Conservation (phyloP, 2,888 invertebrate species). For the Rhagonycha fulva region DNA sequence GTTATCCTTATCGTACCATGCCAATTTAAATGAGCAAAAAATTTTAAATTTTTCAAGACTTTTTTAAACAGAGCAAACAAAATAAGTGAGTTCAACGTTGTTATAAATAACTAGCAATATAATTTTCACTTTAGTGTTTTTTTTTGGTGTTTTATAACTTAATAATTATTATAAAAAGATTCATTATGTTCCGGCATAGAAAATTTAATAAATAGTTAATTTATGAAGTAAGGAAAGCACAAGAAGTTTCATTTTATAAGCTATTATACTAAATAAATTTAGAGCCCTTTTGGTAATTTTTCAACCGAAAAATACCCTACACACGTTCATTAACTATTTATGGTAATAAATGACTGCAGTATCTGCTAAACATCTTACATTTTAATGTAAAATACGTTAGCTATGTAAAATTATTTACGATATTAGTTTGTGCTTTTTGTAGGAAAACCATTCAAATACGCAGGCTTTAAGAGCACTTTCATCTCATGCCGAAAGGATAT, state of each 20-base stretch:
- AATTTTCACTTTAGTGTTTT: no score
- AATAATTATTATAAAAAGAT: not conserved
- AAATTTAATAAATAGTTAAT: not conserved
- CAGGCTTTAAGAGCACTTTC: conserved; percentile 44
- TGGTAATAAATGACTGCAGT: conserved; percentile 21
- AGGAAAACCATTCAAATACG: conserved; percentile 42
- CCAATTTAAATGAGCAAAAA: no score
- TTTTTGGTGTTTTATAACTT: no score
- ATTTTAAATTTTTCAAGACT: no score
- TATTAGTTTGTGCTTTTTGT: conserved; percentile 25
- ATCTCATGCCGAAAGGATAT: conserved; percentile 45
- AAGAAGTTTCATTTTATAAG: not conserved
- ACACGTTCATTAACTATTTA: conserved; percentile 20
- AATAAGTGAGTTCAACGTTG: no score
- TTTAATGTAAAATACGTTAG: conserved; percentile 18
- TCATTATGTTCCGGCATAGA: not conserved
- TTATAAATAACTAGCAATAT: no score
- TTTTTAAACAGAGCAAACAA: no score
- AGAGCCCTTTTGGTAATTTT: conserved; percentile 10
- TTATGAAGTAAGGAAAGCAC: not conserved
- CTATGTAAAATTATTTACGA: conserved; percentile 18
- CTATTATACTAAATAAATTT: conserved; percentile 15
- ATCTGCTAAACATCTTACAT: conserved; percentile 8
- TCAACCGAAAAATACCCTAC: conserved; percentile 8
- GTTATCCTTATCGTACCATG: no score